Conservation (phyloP, 2,113 vertebrate species). For the Nettapus auritus region DNA sequence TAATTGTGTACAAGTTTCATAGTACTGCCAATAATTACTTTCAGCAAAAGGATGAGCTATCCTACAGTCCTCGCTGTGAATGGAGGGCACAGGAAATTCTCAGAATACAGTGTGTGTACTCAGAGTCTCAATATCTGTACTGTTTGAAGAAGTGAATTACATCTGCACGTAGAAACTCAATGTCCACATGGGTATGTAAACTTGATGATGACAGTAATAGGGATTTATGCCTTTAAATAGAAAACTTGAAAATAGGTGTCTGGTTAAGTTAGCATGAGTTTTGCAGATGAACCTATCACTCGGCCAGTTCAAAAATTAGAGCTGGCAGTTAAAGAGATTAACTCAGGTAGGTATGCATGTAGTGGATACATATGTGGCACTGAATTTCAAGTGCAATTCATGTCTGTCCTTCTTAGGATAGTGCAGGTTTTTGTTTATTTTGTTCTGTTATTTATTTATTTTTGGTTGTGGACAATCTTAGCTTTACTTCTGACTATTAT, state of each 20-base stretch:
- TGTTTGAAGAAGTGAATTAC: not conserved
- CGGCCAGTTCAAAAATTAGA: not conserved
- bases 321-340: not conserved
- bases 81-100: not conserved
- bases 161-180: not conserved
- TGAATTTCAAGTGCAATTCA: not conserved
- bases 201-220: not conserved
- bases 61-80: not conserved
- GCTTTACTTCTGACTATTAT: not conserved
- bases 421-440: not conserved
- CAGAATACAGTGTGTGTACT: rapidly evolving
- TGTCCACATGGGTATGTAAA: not conserved
- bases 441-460: not conserved
- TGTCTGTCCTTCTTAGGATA: too few species aligned
- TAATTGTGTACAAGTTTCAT: not conserved
- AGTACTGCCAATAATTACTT: not conserved
- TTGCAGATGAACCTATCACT: not conserved
- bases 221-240: not conserved
- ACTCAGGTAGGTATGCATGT: not conserved
- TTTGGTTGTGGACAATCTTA: not conserved
- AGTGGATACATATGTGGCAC: rapidly evolving
- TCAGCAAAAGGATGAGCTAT: not conserved
- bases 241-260: not conserved
- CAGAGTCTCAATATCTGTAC: not conserved
- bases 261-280: not conserved